A percentile compares a stretch with the other conserved stretches of the same genome.
These are phyloP conservation scores for Tautogolabrus adspersus DNA, from an alignment of 2,113 vertebrate genomes.

Conservation along the genomic window DNA sequence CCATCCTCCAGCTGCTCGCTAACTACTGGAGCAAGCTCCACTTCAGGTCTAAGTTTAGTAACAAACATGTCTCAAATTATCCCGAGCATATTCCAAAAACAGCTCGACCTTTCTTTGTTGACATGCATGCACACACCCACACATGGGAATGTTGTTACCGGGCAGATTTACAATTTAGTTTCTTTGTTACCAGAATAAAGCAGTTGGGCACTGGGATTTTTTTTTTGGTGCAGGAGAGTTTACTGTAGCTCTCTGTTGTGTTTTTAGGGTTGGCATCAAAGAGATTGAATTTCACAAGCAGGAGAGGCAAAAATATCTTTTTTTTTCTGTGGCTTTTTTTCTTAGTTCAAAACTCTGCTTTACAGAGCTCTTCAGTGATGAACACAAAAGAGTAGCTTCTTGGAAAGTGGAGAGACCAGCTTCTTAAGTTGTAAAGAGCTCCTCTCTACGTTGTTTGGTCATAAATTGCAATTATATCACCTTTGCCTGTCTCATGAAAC, in stretches of 20 bases:
- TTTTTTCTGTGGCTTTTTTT: conserved; percentile 32
- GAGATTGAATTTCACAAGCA: conserved; percentile 49
- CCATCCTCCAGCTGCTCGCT: conserved; percentile 53
- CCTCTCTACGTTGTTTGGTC: conserved; percentile 46
- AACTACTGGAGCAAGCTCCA: conserved; percentile 58
- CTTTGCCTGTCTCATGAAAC: conserved; percentile 61
- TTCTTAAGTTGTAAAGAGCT: conserved; percentile 30
- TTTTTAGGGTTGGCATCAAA: conserved; percentile 55
- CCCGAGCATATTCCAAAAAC: conserved; percentile 65
- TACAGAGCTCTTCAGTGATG: conserved; percentile 35
- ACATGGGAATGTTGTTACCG: conserved; percentile 65
- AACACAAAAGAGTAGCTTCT: conserved; percentile 57
- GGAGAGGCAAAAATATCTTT: conserved; percentile 37
- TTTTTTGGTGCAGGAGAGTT: conserved; percentile 50
- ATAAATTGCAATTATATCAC: conserved; percentile 67
- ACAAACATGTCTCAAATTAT: conserved; percentile 71
- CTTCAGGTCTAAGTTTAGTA: conserved; percentile 67
- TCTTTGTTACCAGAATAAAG: conserved; percentile 63
- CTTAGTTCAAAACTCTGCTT: conserved; percentile 13
- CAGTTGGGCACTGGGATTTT: conserved; percentile 30
- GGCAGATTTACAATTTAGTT: conserved; percentile 65
- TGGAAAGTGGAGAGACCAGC: conserved; percentile 20
- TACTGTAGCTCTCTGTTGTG: conserved; percentile 24
- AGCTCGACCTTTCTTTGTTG: conserved; percentile 71
- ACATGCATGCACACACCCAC: conserved; percentile 59